Evolutionary conservation across 2,797 vertebrate species (phyloP).

Genomic region (Decapterus maruadsi): DNA sequence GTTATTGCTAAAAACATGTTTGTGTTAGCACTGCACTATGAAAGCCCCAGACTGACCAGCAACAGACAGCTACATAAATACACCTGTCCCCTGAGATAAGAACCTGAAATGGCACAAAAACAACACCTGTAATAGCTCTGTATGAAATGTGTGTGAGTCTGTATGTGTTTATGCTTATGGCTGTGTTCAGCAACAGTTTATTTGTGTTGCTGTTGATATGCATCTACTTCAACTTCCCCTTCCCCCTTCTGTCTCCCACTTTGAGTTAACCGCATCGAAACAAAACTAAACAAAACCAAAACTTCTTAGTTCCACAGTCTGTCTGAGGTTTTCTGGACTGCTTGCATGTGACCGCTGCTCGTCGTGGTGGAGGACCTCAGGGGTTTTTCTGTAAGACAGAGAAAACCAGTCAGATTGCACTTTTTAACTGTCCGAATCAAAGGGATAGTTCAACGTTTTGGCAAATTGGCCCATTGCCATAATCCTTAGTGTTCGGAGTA

Average conservation of each 20-base stretch:
- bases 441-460: no score
- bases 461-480: no score
- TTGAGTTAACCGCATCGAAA: neutral
- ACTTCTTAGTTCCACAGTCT: slow-evolving; percentile 25
- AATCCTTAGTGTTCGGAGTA: no score
- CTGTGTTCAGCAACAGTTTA: slow-evolving; percentile 23
- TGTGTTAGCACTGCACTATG: neutral
- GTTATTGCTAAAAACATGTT: slow-evolving; percentile 15
- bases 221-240: slow-evolving; percentile 20
- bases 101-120: slow-evolving; percentile 56
- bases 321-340: neutral
- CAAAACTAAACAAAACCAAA: neutral
- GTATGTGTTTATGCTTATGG: neutral
- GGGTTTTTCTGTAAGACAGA: slow-evolving; percentile 67
- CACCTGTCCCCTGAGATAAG: slow-evolving; percentile 63
- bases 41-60: slow-evolving; percentile 2
- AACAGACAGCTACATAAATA: slow-evolving; percentile 18
- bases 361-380: slow-evolving; percentile 50
- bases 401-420: slow-evolving; percentile 15
- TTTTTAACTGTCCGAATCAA: no score
- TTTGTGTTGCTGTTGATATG: slow-evolving; percentile 14
- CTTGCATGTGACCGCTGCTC: slow-evolving; percentile 10
- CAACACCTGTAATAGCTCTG: slow-evolving; percentile 27
- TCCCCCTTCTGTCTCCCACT: neutral
- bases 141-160: neutral